A percentile compares a stretch with the other conserved stretches of the same genome.
Evolutionary conservation across 1,140 invertebrate species (phyloP).

Genomic region (Dolichoris vasculosae): DNA sequence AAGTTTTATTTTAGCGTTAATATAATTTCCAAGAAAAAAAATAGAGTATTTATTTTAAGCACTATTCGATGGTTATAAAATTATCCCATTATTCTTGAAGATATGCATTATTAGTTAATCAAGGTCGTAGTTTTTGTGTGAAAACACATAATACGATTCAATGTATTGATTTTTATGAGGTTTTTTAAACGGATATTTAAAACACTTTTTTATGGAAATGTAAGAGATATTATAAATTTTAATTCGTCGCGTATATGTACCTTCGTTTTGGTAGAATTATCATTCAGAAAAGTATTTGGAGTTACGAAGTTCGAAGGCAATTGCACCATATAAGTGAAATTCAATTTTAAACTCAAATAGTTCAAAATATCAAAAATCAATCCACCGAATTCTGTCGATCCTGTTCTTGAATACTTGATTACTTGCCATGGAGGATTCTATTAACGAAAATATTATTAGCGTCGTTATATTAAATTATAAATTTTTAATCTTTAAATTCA

Average conservation of each 20-base stretch:
- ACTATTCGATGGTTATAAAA: no score
- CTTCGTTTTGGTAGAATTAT: background rate
- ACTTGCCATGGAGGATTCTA: constrained; percentile 92
- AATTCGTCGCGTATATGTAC: background rate
- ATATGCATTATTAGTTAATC: no score
- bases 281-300: background rate
- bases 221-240: background rate
- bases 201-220: no score
- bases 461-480: background rate
- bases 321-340: constrained; percentile 82
- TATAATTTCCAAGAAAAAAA: no score
- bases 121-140: no score
- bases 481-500: no score
- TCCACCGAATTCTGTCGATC: constrained; percentile 78
- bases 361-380: constrained; percentile 87
- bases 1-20: no score
- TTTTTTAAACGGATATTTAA: no score
- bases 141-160: no score
- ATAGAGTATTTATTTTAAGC: no score
- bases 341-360: constrained; percentile 84
- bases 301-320: background rate
- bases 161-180: no score
- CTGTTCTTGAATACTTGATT: constrained; percentile 76
- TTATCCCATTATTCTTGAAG: no score
- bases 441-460: constrained; percentile 52